Evolutionary conservation across 2,888 invertebrate genomes (phyloP).

Genomic region (Stenichneumon culpator): DNA sequence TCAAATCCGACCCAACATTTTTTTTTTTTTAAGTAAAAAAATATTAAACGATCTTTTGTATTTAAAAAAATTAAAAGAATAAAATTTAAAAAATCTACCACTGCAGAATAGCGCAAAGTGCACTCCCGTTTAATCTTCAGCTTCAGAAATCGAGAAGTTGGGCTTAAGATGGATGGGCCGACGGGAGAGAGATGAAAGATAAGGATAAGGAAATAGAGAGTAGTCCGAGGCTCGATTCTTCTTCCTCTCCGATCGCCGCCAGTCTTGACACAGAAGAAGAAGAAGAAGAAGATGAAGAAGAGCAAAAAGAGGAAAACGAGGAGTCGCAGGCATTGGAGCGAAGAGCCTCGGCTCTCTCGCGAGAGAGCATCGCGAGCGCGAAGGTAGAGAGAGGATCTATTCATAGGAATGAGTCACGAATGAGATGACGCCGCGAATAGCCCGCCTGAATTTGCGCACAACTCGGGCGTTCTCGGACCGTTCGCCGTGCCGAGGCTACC

Average conservation of each 20-base stretch:
- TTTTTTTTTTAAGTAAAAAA: no score
- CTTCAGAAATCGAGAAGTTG: neutral
- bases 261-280: conserved; percentile 27
- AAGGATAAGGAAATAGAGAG: conserved; percentile 40
- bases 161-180: neutral
- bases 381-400: conserved; percentile 74
- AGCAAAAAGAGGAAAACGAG: conserved; percentile 35
- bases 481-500: conserved; percentile 53
- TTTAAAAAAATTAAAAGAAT: no score
- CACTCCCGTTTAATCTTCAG: neutral
- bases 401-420: conserved; percentile 81
- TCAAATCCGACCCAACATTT: no score
- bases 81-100: neutral
- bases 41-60: no score
- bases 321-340: conserved; percentile 44
- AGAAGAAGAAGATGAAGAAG: conserved; percentile 29
- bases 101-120: neutral
- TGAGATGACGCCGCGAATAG: conserved; percentile 82
- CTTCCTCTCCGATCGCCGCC: conserved; percentile 28
- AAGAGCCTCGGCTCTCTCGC: conserved; percentile 55
- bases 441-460: conserved; percentile 82
- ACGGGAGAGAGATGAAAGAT: conserved; percentile 1
- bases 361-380: conserved; percentile 54
- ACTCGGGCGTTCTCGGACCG: conserved; percentile 66
- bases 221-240: conserved; percentile 42